These are phyloP conservation scores for Brachirus orientalis DNA, from an alignment of 2,113 vertebrate species.

Conservation along the genomic window DNA sequence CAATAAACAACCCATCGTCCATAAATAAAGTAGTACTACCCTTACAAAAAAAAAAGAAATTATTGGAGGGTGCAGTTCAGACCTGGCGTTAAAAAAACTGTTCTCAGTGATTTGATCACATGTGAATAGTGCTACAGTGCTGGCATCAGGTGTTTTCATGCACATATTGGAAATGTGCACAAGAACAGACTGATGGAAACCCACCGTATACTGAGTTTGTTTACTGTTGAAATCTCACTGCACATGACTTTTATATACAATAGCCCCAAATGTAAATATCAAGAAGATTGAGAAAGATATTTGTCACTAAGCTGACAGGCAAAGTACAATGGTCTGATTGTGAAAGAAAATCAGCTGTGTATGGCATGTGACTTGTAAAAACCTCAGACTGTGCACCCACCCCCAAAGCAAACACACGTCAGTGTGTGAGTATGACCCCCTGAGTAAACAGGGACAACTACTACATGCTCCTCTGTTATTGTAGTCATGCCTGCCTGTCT, in stretches of 20 bases:
- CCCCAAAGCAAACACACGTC: slow-evolving; percentile 4
- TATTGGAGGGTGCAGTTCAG: no score
- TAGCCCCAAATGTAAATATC: slow-evolving; percentile 4
- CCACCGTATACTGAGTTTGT: neutral
- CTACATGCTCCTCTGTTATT: slow-evolving; percentile 42
- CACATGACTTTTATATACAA: neutral
- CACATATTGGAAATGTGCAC: no score
- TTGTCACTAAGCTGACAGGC: neutral
- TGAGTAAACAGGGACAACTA: slow-evolving; percentile 42
- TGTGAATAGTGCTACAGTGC: no score
- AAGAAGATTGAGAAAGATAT: neutral
- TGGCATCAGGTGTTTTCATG: no score
- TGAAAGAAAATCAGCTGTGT: slow-evolving; percentile 2
- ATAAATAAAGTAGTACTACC: no score
- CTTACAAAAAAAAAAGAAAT: no score
- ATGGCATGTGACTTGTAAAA: slow-evolving; percentile 13
- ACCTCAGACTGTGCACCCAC: slow-evolving; percentile 8
- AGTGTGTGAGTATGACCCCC: slow-evolving; percentile 12
- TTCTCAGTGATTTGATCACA: no score
- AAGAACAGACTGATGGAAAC: no score
- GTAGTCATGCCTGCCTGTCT: slow-evolving; percentile 54
- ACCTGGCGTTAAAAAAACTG: no score
- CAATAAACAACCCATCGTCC: no score
- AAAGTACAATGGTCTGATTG: neutral
- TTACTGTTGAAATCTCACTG: neutral